Base-by-base conservation (phyloP, 2,888 invertebrate species). In the Rotaria socialis region DNA sequence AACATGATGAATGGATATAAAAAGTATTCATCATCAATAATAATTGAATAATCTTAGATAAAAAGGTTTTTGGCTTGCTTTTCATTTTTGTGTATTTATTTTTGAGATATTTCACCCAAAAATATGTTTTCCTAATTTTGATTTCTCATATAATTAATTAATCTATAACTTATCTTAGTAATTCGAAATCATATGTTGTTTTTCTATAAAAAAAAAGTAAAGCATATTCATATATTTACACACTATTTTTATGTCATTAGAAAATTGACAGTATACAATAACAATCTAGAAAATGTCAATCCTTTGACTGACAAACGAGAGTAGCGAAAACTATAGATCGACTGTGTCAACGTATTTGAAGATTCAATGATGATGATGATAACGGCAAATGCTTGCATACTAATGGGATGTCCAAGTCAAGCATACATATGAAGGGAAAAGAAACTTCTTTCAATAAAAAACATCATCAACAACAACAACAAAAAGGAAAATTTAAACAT, bases 1-100 rank as follows among this genome's bases (percentile, higher is more conserved):
- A 58, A 58, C 55, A 85, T 86, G 47, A 43, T 86, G 19, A 50
- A n/a, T 74, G 35, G 85, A 47, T 35, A 85, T 74, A 27, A 86
- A 80, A 27, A 67, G 16, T 3, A 35, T 19, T 35, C 6, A 27
- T 67, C 67, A 35, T 67, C 35, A 14, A 67, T 24, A 16, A 16
- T 35, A 35, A 41, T 35, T 19, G 0, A 27, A 35, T 11, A 19
- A 19, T 1, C 0, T 19, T 67, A 19, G 35, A 24, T 56, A 8
- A 56, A 56, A 8, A 24, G 4, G 24, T 22, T 19, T 11, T 14
- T 0, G 16, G 7, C 27, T 19, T 67, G 16, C 16, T 35, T 35
- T 35, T 27, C 7, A 52, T 35, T 35, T 2, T 35, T 1, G 35
- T 35, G 2, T 35, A 35, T 35, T 35, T 55, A 55, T 19, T 2